Percentiles rank a stretch among this genome's conserved stretches.
These are phyloP conservation scores for Neelides folsomi DNA, from an alignment of 2,888 invertebrate genomes.

Conservation along the genomic window DNA sequence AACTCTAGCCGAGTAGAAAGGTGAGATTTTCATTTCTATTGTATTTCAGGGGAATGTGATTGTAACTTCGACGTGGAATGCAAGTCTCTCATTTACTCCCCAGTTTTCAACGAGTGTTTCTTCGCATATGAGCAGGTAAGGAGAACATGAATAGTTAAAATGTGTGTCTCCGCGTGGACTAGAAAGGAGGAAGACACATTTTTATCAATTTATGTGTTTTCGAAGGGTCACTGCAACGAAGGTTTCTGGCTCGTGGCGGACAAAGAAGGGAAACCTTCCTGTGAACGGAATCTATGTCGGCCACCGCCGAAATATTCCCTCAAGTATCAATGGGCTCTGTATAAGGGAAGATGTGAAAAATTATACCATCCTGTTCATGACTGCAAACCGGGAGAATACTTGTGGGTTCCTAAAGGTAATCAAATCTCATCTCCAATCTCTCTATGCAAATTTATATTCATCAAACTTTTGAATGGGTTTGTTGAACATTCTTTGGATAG, in stretches of 20 bases:
- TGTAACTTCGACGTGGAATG: slow-evolving; percentile 33
- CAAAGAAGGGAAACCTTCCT: slow-evolving; percentile 28
- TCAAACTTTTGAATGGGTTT: neutral
- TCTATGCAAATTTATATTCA: neutral
- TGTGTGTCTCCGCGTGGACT: neutral
- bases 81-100: slow-evolving; percentile 30
- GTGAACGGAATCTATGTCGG: slow-evolving; percentile 31
- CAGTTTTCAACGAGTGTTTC: slow-evolving; percentile 31
- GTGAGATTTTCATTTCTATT: too few relatives aligned
- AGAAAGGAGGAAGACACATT: neutral
- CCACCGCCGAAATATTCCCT: slow-evolving; percentile 31
- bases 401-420: slow-evolving; percentile 20
- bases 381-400: slow-evolving; percentile 30
- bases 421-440: neutral
- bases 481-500: neutral
- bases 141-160: neutral
- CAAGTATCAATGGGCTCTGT: slow-evolving; percentile 31
- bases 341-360: slow-evolving; percentile 28
- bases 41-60: slow-evolving; percentile 28
- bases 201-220: neutral
- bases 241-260: slow-evolving; percentile 32
- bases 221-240: slow-evolving; percentile 30
- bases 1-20: neutral
- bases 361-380: slow-evolving; percentile 29
- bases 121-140: slow-evolving; percentile 33